Base-by-base conservation (phyloP, 2,888 invertebrate genomes). In the Achlya flavicornis region DNA sequence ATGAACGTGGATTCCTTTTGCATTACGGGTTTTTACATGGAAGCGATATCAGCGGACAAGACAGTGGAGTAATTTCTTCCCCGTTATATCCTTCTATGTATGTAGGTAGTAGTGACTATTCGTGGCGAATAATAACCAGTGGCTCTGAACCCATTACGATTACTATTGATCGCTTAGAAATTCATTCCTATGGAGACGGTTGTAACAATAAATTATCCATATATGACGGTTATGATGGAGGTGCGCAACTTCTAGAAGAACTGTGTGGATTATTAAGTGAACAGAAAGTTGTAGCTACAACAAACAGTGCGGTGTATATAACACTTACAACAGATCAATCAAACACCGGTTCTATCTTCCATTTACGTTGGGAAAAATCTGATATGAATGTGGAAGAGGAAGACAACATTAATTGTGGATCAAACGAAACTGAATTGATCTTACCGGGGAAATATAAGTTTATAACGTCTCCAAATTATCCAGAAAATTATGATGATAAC, bases 401-500 rank as follows among this genome's bases (percentile, higher is more conserved):
- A 2, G 68, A 75, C 61, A 53, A 64, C 8, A 74, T 81, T 14
- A 93, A 90, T 66, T 93, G 93, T 75, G 93, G 93, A 26, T 76
- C 70, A 6, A 92, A 92, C 74, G 61, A 74, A 32, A 92, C 87
- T n/a, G 63, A 80, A 67, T 43, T 77, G 1, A 63, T 94, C 63
- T 57, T 65, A 61, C 74, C 85, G 16, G 84, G 82, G 6, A 61
- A 64, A 11, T 63, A 53, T 0, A 63, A 69, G 5, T 79, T 77
- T 4, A 84, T 98, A 12, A 88, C 82, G 0, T 97, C 98, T 4
- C 98, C 98, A 0, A 96, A 97, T 61, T 98, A 95, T 89, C 97
- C 97, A 0, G 14, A 91, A 61, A 94, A 95, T 0, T 98, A 98
- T 81, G 92, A 74, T 0, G 64, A 85, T 16, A 89, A 95, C 76